A percentile compares a stretch with the other conserved stretches of the same genome.
phyloP scores from a whole-genome alignment of 1,140 invertebrate species.

The Globodera rostochiensis region DNA sequence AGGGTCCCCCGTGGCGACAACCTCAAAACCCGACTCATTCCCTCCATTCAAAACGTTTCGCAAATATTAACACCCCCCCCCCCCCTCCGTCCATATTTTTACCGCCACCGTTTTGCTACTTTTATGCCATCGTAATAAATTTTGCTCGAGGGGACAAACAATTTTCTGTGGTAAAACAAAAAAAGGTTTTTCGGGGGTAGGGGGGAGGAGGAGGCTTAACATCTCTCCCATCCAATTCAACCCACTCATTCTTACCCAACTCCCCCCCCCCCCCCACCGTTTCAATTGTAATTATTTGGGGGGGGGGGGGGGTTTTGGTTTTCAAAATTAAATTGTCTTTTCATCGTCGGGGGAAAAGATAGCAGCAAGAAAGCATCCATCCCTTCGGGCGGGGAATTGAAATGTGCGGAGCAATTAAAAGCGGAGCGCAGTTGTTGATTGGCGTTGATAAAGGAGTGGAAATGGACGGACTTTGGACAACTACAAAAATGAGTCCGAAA shows the following conservation, averaged over 20 bases:
- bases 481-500: background rate
- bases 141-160: background rate
- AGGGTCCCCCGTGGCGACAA: background rate
- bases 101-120: background rate
- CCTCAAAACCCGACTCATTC: background rate
- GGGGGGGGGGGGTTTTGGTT: background rate
- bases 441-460: background rate
- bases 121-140: background rate
- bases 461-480: background rate
- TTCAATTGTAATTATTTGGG: background rate
- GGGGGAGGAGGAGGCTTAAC: background rate
- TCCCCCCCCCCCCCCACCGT: background rate
- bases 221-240: background rate
- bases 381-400: background rate
- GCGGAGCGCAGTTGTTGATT: background rate
- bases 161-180: background rate
- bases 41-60: background rate
- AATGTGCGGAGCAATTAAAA: background rate
- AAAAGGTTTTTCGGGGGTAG: background rate
- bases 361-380: background rate
- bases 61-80: background rate
- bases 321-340: background rate
- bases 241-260: background rate
- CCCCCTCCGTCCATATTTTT: too few relatives aligned
- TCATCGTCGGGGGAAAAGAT: background rate